Evolutionary conservation across 1,140 invertebrate genomes (phyloP), one percentile per base, ranked within the genome.

Genomic region (Episyrphus balteatus): DNA sequence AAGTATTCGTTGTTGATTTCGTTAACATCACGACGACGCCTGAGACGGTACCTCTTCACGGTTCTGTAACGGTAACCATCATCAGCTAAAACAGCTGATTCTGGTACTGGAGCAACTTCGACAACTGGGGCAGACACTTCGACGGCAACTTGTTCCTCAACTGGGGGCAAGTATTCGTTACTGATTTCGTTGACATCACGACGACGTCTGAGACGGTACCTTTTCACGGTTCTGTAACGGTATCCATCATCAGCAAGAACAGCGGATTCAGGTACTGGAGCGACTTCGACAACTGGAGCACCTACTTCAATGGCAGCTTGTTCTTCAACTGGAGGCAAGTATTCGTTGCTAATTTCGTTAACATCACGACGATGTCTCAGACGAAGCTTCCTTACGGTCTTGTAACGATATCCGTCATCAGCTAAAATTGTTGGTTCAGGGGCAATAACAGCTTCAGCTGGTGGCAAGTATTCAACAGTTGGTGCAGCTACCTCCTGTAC

Each of bases 321-420:
- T 43, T 57, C 55, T 42, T 59, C 55, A 0, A 50, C 2, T 1
- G 53, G 55, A 1, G 55, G 57, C 46, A 59, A 44, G 42, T 58
- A 59, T 5, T 59, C 56, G 32, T 51, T 58, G 48, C 51, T 37
- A 19, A 58, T 48, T 50, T 60, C 54, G 1, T 52, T 52, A 0
- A 61, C 58, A 54, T 61, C 59, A 31, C 59, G 59, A 26, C 59
- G 58, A 6, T 59, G 58, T 6, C 58, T 58, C 31, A 53, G 53
- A 42, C 57, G 59, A 15, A 59, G 44, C 5, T 58, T 58, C n/a
- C 56, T 56, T 0, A 61, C 59, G 1, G 58, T 55, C 44, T 60
- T 61, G 44, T 61, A 61, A 11, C 56, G 42, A 46, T 60, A 61
- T 1, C 59, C 59, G 52, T 61, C 53, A 26, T 26, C 21, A 26